Base-by-base conservation (phyloP, 2,888 invertebrate genomes). In the Caradrina clavipalpis region DNA sequence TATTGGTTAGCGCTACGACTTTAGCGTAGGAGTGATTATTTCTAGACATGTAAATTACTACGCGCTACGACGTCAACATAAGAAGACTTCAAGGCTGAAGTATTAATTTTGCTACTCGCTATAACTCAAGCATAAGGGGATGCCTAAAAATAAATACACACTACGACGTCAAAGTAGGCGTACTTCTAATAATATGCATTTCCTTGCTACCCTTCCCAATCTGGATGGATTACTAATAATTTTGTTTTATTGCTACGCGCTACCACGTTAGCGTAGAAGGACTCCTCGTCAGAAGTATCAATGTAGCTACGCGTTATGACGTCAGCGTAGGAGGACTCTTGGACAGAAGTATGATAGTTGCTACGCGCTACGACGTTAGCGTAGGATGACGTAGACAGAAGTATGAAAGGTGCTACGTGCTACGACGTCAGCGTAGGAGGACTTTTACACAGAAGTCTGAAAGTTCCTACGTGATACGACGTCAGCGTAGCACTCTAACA, bases 231-330 rank as follows among this genome's bases (percentile, higher is more conserved):
- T n/a, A n/a, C n/a, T n/a, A n/a, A n/a, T n/a, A n/a, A n/a, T n/a
- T n/a, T n/a, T n/a, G n/a, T n/a, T n/a, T n/a, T 39, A 39, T n/a
- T 45, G 59, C 49, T 59, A 22, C 39, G 4, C 35, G 22, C 60
- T 60, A 60, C 51, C 17, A 60, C 39, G 13, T n/a, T 7, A 35
- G 3, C 5, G 31, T 10, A 8, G 21, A 2, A 21, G 10, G 10
- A 50, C 8, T 35, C 22, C 15, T 22, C 19, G 19, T 22, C 50
- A 22, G 13, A 17, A 47, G 49, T 19, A n/a, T 49, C 7, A n/a
- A 49, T 54, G n/a, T 35, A 4, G 31, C 19, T 31, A 26, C 45
- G 8, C n/a, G 13, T 17, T 60, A 50, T 2, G 7, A 35, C 1
- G 17, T 21, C 13, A 53, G 1, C 5, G 3, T 1, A 49, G 1